Conservation (phyloP, 1,140 invertebrate species). For the Drosophila littoralis region DNA sequence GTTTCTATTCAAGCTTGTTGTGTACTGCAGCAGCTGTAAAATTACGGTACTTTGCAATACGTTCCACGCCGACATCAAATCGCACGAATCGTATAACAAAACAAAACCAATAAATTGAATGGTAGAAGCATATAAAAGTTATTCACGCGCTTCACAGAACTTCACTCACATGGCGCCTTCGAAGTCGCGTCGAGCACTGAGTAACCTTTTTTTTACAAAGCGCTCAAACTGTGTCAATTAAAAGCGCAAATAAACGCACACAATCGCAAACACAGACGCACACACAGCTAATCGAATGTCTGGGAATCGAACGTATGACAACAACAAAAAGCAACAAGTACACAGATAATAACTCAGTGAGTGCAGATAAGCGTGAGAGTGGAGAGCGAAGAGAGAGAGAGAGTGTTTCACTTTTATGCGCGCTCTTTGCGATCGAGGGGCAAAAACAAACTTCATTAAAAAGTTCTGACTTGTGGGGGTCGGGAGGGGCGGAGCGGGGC, state of each 20-base stretch:
- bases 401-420: background rate
- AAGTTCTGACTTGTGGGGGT: slow-evolving; percentile 15
- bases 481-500: background rate
- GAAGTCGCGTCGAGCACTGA: slow-evolving; percentile 70
- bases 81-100: slow-evolving; percentile 16
- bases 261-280: slow-evolving; percentile 6
- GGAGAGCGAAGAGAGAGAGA: slow-evolving; percentile 7
- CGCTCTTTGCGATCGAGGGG: slow-evolving; percentile 22
- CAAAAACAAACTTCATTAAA: slow-evolving; percentile 36
- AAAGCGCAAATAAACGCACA: slow-evolving; percentile 54
- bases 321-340: slow-evolving; percentile 22
- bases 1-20: background rate
- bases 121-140: background rate
- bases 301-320: slow-evolving; percentile 39
- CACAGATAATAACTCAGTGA: slow-evolving; percentile 25
- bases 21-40: slow-evolving; percentile 2
- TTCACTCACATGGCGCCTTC: slow-evolving; percentile 60
- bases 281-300: slow-evolving; percentile 38
- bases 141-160: slow-evolving; percentile 18
- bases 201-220: slow-evolving; percentile 43
- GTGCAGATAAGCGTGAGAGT: slow-evolving; percentile 19
- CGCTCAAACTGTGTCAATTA: slow-evolving; percentile 69
- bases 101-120: slow-evolving; percentile 10
- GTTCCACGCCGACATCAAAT: slow-evolving; percentile 12
- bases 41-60: background rate